Evolutionary conservation across 2,797 vertebrate species (phyloP).

Genomic region (Notolabrus celidotus): DNA sequence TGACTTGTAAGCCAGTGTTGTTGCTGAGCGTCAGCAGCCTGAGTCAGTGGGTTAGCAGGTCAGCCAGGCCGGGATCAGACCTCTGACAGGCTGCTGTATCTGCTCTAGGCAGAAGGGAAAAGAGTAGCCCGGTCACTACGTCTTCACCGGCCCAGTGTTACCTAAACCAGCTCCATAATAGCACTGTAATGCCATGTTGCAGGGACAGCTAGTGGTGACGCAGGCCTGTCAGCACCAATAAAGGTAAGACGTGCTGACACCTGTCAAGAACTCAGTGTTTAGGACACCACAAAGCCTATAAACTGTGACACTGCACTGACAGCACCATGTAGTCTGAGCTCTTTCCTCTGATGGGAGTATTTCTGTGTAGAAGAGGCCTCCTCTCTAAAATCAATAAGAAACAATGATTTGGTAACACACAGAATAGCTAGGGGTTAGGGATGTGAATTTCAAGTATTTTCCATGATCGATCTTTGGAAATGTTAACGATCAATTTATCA

Average conservation of each 20-base stretch:
- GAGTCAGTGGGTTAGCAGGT: slow-evolving; percentile 75
- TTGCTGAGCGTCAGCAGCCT: slow-evolving; percentile 41
- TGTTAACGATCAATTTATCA: too few species aligned
- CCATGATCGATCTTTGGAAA: too few species aligned
- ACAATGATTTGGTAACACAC: slow-evolving; percentile 2
- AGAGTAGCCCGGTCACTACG: slow-evolving; percentile 40
- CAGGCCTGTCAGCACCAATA: slow-evolving; percentile 57
- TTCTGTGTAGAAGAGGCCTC: background rate
- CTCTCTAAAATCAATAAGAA: slow-evolving; percentile 7
- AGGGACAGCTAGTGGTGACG: slow-evolving; percentile 45
- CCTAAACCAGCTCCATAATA: slow-evolving; percentile 38
- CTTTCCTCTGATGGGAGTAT: slow-evolving; percentile 10
- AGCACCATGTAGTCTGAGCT: slow-evolving; percentile 5
- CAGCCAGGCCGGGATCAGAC: slow-evolving; percentile 64
- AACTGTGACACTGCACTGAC: slow-evolving; percentile 31
- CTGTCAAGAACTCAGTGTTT: slow-evolving; percentile 43
- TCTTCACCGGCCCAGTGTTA: slow-evolving; percentile 29
- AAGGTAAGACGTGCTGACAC: slow-evolving; percentile 59
- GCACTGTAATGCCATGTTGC: slow-evolving; percentile 43
- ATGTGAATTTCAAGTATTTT: too few species aligned
- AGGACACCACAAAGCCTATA: slow-evolving; percentile 42
- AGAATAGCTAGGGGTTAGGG: background rate
- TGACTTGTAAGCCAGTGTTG: slow-evolving; percentile 45
- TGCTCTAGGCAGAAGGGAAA: slow-evolving; percentile 37
- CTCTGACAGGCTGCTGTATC: slow-evolving; percentile 49